A percentile compares a stretch with the other conserved stretches of the same genome.
phyloP scores from a whole-genome alignment of 2,113 vertebrate species.

The Semnornis frantzii region DNA sequence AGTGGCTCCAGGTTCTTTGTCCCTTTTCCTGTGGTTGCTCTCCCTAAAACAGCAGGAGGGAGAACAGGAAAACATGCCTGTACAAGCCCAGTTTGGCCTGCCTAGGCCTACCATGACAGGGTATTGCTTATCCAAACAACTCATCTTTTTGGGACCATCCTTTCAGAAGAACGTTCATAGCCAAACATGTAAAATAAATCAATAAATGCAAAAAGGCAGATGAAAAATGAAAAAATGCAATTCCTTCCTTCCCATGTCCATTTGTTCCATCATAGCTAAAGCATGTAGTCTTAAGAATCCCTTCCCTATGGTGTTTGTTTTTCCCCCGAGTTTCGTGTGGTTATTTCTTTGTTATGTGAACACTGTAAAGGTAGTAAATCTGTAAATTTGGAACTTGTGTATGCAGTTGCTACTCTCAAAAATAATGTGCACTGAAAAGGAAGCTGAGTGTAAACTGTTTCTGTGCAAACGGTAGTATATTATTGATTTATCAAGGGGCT shows the following conservation, averaged over 20 bases:
- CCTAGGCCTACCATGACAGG: no score
- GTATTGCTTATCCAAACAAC: neutral
- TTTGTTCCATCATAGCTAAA: neutral
- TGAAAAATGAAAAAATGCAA: neutral
- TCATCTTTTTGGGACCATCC: neutral
- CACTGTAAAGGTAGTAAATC: neutral
- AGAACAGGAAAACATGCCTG: no score
- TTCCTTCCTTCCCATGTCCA: neutral
- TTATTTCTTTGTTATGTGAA: neutral
- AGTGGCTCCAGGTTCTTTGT: no score
- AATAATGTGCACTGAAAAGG: neutral
- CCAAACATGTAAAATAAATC: neutral
- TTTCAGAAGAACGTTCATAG: neutral
- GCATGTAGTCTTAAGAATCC: neutral
- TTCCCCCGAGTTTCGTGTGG: no score
- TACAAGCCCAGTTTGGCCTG: no score
- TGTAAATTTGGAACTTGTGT: neutral
- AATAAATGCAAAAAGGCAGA: no score
- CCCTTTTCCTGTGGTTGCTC: no score
- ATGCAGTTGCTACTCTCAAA: neutral
- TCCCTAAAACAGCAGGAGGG: no score
- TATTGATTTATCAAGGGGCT: neutral
- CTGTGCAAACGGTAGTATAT: neutral
- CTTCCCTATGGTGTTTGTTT: neutral
- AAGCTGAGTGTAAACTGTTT: neutral